phyloP scores from a whole-genome alignment of 2,888 invertebrate genomes.

The Encarsia formosa region DNA sequence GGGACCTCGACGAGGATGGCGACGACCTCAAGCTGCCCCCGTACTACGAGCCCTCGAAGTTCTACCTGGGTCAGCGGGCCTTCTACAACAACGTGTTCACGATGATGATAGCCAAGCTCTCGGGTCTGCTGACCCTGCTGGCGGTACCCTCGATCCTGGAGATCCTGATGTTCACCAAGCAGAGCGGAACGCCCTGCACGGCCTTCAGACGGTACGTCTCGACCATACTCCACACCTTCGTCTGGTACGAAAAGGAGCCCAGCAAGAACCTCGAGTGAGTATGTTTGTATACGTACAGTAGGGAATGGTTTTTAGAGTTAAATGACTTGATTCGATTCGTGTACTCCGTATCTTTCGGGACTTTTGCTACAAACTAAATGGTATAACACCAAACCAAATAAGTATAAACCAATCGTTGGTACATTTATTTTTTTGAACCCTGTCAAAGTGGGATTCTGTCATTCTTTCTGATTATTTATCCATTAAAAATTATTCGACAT shows the following conservation, averaged over 20 bases:
- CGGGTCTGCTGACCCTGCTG: constrained; percentile 72
- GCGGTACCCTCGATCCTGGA: constrained; percentile 70
- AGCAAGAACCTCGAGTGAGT: constrained; percentile 38
- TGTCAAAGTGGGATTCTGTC: too few relatives aligned
- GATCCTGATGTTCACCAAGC: constrained; percentile 67
- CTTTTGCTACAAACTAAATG: too few relatives aligned
- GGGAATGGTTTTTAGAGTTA: too few relatives aligned
- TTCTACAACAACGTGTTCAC: constrained; percentile 67
- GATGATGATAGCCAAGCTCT: constrained; percentile 68
- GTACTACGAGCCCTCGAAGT: constrained; percentile 66
- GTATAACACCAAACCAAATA: too few relatives aligned
- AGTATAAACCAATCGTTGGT: too few relatives aligned
- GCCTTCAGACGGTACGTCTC: constrained; percentile 76
- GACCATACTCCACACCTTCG: constrained; percentile 70
- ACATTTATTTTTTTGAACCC: too few relatives aligned
- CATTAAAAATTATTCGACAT: too few relatives aligned
- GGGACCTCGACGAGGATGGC: constrained; percentile 28
- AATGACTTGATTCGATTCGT: too few relatives aligned
- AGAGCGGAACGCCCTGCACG: constrained; percentile 62
- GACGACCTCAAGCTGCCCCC: constrained; percentile 57
- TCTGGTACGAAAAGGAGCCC: constrained; percentile 73
- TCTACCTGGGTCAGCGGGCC: constrained; percentile 65
- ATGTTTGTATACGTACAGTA: too few relatives aligned
- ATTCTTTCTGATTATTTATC: too few relatives aligned
- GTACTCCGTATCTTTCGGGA: too few relatives aligned